phyloP scores from a whole-genome alignment of 2,113 vertebrate genomes.

The Athene noctua region DNA sequence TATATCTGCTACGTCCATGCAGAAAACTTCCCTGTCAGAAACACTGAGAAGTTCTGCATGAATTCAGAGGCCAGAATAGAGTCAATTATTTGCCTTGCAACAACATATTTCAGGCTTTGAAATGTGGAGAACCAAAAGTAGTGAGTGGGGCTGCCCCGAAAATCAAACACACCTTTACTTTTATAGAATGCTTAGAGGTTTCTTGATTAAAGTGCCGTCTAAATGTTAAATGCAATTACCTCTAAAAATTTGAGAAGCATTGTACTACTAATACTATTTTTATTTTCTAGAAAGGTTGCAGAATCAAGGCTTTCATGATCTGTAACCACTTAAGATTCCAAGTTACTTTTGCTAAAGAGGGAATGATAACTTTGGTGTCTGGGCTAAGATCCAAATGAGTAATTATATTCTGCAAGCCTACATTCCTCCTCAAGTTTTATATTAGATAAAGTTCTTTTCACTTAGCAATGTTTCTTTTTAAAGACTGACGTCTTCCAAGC shows the following conservation, averaged over 20 bases:
- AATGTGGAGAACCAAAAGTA: neutral
- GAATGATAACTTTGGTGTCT: constrained; percentile 41
- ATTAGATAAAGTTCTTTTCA: constrained; percentile 52
- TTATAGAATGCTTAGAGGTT: accelerated
- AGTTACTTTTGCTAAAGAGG: constrained; percentile 48
- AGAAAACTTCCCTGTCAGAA: neutral
- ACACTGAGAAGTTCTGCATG: neutral
- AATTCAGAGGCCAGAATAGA: neutral
- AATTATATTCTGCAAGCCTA: constrained; percentile 48
- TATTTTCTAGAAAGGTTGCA: constrained; percentile 8
- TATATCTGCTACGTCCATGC: neutral
- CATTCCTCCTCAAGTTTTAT: constrained; percentile 48
- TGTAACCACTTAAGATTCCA: constrained; percentile 28
- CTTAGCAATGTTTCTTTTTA: constrained; percentile 39
- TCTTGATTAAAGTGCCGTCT: neutral
- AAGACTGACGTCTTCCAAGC: neutral
- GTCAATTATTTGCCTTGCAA: neutral
- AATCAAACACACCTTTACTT: neutral
- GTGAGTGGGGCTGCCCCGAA: neutral
- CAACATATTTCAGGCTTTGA: neutral
- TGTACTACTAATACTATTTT: neutral
- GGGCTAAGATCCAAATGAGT: constrained; percentile 61
- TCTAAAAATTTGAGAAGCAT: constrained; percentile 1
- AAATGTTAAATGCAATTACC: neutral
- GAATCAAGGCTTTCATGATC: constrained; percentile 30